phyloP scores from a whole-genome alignment of 2,888 invertebrate genomes.

The Melikaiella ostensackeni region DNA sequence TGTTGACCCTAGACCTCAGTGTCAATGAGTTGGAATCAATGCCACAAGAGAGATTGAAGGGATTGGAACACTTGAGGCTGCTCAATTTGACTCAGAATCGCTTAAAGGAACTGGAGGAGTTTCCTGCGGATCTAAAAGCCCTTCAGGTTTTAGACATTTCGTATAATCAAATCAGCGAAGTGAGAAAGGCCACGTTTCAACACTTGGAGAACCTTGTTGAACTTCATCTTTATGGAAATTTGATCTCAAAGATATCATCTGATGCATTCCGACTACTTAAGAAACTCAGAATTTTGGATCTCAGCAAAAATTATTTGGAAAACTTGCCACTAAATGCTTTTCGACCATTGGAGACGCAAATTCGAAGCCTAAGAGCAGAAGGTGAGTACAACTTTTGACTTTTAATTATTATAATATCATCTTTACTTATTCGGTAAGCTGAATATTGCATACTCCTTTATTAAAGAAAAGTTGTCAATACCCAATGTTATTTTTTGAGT shows the following conservation, averaged over 20 bases:
- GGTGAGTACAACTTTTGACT: slow-evolving; percentile 82
- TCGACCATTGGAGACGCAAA: slow-evolving; percentile 88
- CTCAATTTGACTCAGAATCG: slow-evolving; percentile 92
- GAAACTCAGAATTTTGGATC: slow-evolving; percentile 86
- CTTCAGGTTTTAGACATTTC: slow-evolving; percentile 90
- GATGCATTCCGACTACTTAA: slow-evolving; percentile 88
- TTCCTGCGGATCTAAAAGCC: slow-evolving; percentile 86
- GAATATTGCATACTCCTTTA: too few relatives aligned
- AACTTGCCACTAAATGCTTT: slow-evolving; percentile 88
- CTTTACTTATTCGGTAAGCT: not conserved
- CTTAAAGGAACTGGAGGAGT: slow-evolving; percentile 89
- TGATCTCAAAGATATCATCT: slow-evolving; percentile 87
- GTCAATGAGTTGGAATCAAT: slow-evolving; percentile 90
- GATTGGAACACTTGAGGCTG: slow-evolving; percentile 84
- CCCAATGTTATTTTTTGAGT: too few relatives aligned
- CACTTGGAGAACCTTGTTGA: slow-evolving; percentile 88
- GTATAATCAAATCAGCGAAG: slow-evolving; percentile 88
- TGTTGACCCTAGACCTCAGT: slow-evolving; percentile 89
- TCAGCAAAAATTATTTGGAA: slow-evolving; percentile 91
- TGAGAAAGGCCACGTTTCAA: slow-evolving; percentile 87
- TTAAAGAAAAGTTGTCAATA: too few relatives aligned
- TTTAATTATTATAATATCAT: not conserved
- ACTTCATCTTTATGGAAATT: slow-evolving; percentile 89
- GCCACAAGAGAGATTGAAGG: slow-evolving; percentile 90
- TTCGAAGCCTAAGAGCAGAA: slow-evolving; percentile 87